Base-by-base conservation (phyloP, 2,113 vertebrate genomes). In the Leucoraja erinaceus region DNA sequence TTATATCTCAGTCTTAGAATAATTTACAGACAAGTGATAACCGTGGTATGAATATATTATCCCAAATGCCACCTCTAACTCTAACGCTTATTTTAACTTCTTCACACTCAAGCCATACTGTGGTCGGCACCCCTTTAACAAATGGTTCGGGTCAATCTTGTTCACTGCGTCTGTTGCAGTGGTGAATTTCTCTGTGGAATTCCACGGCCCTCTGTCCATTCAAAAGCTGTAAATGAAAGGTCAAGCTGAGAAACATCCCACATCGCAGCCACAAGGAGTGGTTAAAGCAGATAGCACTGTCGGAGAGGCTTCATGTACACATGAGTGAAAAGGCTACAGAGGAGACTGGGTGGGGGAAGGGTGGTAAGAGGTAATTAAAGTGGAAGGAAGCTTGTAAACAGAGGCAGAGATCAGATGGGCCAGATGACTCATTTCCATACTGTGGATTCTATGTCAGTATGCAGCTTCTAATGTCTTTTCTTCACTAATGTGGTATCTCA, bases 201-300 rank as follows among this genome's bases (percentile, higher is more conserved):
- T 88, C 83, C 83, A 86, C 63, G 83, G 63, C 56, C 81, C 81
- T 59, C 56, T n/a, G 81, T n/a, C 25, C 28, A 88, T 16, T 66
- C 10, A 63, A 86, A 88, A 88, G 83, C 59, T 66, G 83, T 33
- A 88, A 88, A 18, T 66, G 59, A 88, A 63, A 63, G 83, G 83
- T 88, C 83, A 88, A 63, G 59, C 83, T 88, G 83, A 31, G 59
- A 88, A 88, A 61, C 18, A 61, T 61, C 56, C 56, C 56, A 33
- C 59, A 86, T 63, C 83, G 4, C 12, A 31, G 59, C 59, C 28
- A 61, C 59, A 88, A 18, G 83, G 56, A 88, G 59, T 18, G 83
- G 59, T 14, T 88, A 59, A 88, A 88, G 83, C 59, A 88, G 28
- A 88, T 88, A 66, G 14, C 83, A 31, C 18, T 16, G 59, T 8